These are phyloP conservation scores for Megaceryle alcyon DNA, from an alignment of 2,797 vertebrate genomes.

Conservation along the genomic window DNA sequence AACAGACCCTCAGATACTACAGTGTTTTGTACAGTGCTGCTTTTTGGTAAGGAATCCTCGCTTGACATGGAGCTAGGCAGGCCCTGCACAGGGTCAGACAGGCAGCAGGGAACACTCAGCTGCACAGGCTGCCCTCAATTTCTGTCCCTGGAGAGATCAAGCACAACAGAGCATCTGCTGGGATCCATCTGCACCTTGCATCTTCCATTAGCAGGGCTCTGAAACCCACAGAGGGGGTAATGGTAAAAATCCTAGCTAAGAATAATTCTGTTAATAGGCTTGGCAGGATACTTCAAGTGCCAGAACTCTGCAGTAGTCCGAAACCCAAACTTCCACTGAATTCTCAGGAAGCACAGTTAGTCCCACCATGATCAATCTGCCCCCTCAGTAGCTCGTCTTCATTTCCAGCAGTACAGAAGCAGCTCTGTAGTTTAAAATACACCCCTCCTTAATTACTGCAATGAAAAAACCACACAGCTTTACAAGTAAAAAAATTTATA, in stretches of 20 bases:
- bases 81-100: neutral
- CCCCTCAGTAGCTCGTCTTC: neutral
- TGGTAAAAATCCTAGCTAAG: neutral
- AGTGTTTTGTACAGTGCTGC: neutral
- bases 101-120: neutral
- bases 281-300: neutral
- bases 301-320: neutral
- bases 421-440: neutral
- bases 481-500: conserved; percentile 27
- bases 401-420: neutral
- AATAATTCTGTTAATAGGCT: neutral
- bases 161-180: neutral
- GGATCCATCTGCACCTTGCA: neutral
- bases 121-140: neutral
- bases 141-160: neutral
- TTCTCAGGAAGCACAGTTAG: neutral
- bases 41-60: neutral
- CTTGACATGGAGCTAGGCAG: neutral
- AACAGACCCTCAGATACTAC: neutral
- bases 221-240: neutral
- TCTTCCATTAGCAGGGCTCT: neutral
- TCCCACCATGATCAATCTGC: neutral
- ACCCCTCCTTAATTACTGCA: neutral
- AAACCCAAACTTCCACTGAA: neutral
- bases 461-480: neutral